Percentiles rank a stretch among this genome's conserved stretches.
Evolutionary conservation across 2,113 vertebrate species (phyloP).

Genomic region (Ahaetulla prasina): DNA sequence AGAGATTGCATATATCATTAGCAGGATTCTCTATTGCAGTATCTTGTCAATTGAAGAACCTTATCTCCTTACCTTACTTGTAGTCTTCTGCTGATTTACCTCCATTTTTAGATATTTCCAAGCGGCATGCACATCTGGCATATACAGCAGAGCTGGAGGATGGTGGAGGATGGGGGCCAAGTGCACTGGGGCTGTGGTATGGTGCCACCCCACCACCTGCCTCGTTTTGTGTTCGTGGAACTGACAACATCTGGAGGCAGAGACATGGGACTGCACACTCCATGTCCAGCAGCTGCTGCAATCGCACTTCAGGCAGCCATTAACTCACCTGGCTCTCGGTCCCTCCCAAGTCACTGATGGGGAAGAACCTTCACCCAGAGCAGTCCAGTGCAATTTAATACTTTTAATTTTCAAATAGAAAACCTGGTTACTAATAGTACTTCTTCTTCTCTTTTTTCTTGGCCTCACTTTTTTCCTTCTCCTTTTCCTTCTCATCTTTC

Average conservation of each 20-base stretch:
- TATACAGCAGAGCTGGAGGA: no score
- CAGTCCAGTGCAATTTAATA: constrained; percentile 56
- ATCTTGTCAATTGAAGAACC: not conserved
- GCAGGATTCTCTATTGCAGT: not conserved
- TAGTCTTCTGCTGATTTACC: not conserved
- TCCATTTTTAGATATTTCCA: not conserved
- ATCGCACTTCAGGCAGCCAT: not conserved
- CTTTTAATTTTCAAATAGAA: constrained; percentile 75
- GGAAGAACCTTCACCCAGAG: constrained; percentile 38
- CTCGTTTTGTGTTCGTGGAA: no score
- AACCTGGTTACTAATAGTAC: constrained; percentile 69
- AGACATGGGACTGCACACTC: no score
- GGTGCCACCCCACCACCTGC: no score
- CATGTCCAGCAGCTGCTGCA: not conserved
- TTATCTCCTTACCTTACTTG: not conserved
- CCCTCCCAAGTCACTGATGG: not conserved
- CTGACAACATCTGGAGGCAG: no score
- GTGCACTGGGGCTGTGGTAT: no score
- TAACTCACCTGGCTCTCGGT: not conserved
- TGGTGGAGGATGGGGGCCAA: not conserved
- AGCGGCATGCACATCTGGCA: fast-evolving
- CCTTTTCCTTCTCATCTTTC: constrained; percentile 94
- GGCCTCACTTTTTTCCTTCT: constrained; percentile 77
- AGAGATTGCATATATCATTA: not conserved
- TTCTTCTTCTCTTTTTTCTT: constrained; percentile 86